Evolutionary conservation across 1,140 invertebrate species (phyloP).

Genomic region (Antheraea pernyi): DNA sequence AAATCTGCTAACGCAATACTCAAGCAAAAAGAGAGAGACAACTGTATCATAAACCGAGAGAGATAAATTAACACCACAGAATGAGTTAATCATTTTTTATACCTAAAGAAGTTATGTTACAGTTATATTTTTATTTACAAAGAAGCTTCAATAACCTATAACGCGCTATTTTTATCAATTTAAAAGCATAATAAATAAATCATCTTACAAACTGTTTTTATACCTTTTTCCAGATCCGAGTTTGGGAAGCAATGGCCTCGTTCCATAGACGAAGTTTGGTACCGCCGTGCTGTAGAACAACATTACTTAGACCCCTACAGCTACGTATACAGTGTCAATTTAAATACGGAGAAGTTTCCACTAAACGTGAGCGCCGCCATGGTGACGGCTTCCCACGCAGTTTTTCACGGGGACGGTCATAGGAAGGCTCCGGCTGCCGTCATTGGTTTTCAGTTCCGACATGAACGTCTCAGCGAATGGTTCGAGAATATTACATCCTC

Average conservation of each 20-base stretch:
- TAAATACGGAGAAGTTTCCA: conserved; percentile 59
- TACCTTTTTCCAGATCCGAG: conserved; percentile 57
- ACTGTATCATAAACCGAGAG: too few species aligned
- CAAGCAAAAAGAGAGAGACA: too few species aligned
- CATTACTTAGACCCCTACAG: conserved; percentile 88
- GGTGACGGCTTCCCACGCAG: conserved; percentile 93
- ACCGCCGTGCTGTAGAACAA: conserved; percentile 94
- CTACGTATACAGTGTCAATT: conserved; percentile 86
- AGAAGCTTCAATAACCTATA: too few species aligned
- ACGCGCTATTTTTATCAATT: too few species aligned
- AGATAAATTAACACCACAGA: too few species aligned
- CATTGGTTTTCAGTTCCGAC: conserved; percentile 94
- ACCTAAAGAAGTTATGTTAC: too few species aligned
- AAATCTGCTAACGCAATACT: too few species aligned
- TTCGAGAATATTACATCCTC: conserved; percentile 90
- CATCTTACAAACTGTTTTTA: neutral
- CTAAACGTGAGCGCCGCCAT: conserved; percentile 75
- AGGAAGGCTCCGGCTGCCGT: conserved; percentile 91
- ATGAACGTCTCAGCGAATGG: conserved; percentile 85
- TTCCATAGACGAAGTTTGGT: conserved; percentile 96
- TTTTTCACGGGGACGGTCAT: conserved; percentile 85
- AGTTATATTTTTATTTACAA: too few species aligned
- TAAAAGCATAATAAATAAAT: too few species aligned
- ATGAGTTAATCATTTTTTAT: too few species aligned
- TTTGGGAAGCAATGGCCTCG: conserved; percentile 83